Evolutionary conservation across 2,113 vertebrate species (phyloP), one percentile per base, ranked within the genome.

Genomic region (Miniopterus natalensis): DNA sequence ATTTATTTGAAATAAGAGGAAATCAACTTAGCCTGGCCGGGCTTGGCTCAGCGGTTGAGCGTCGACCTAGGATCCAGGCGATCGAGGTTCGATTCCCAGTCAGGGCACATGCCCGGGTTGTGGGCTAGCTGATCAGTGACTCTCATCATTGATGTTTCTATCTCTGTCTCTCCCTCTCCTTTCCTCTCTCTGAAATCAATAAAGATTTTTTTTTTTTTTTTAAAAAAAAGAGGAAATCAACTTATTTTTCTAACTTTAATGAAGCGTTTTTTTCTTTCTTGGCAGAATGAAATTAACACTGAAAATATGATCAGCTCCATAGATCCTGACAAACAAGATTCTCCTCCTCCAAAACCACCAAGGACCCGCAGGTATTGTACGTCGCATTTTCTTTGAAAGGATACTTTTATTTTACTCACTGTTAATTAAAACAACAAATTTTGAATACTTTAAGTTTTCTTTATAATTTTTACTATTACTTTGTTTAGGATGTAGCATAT

Each of bases 311-410:
- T 98, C 90, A 98, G 98, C 74, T 99, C 98, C 42, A 98, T 98
- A 88, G 98, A 99, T 23, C 98, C 98, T 84, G 99, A 99, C 55
- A 98, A 98, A 96, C 99, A 99, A 98, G 99, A 99, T 98, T 99
- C 99, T 18, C 99, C 99, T 6, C 99, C 99, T 95, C 99, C 99
- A 59, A 99, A 99, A 97, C 99, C 99, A 84, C 99, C 99, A 63
- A 98, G 99, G 88, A 98, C 99, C 63, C 99, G 99, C 97, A 99
- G 99, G 99, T 99, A 98, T 31, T 90, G 0, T 80, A 55, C 10
- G 53, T 42, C 40, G 59, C 10, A 20, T 96, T 29, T 45, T 40
- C 1, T 92, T 83, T 80, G n/a, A 88, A 53, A 78, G 27, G 27
- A 42, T 59, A 47, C 10, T 88, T 91, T 31, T 21, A 36, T 94